Conservation (phyloP, 2,113 vertebrate genomes). For the Raphicerus campestris region DNA sequence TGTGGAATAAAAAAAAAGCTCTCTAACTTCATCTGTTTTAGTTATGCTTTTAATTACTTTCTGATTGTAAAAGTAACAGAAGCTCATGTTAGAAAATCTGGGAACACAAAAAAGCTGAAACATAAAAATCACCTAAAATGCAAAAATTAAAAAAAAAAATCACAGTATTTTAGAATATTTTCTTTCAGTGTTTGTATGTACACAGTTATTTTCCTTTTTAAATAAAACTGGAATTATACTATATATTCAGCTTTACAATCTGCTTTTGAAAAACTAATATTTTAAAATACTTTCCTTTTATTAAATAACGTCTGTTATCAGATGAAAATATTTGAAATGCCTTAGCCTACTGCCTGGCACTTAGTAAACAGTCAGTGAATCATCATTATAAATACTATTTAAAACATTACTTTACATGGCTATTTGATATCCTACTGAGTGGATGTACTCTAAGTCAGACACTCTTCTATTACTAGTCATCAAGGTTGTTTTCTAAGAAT, state of each 20-base stretch:
- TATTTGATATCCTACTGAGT: background rate
- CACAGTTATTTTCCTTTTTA: background rate
- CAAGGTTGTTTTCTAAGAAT: background rate
- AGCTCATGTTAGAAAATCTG: background rate
- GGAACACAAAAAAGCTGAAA: conserved; percentile 2
- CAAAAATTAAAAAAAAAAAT: background rate
- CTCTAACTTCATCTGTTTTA: background rate
- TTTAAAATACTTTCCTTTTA: conserved; percentile 29
- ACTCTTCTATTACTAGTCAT: background rate
- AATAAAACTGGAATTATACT: conserved; percentile 16
- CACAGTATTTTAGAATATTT: background rate
- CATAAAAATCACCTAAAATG: background rate
- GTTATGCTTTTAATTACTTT: background rate
- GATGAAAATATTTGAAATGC: background rate
- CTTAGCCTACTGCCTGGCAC: background rate
- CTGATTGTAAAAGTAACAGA: background rate
- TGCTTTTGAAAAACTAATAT: conserved; percentile 5
- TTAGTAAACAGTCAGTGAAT: background rate
- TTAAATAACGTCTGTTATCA: background rate
- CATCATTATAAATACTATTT: background rate
- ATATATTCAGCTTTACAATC: background rate
- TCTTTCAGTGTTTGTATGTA: background rate
- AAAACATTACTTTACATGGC: background rate
- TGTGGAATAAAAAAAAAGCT: conserved; percentile 71
- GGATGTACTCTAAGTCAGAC: background rate